These are phyloP conservation scores for Unio pictorum DNA, from an alignment of 2,888 invertebrate genomes.

Conservation along the genomic window DNA sequence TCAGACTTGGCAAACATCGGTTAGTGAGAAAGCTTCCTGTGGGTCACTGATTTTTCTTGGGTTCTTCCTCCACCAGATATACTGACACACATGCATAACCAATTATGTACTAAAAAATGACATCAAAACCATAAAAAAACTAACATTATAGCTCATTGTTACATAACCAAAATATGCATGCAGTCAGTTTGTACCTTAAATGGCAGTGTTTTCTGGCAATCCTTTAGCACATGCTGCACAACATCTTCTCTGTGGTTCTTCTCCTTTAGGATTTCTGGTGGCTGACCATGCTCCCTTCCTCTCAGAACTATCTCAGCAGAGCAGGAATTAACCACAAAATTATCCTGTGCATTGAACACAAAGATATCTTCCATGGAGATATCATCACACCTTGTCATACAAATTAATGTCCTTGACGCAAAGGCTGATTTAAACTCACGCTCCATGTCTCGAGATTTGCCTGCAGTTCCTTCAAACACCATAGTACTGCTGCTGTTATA, in stretches of 20 bases:
- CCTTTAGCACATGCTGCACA: slow-evolving; percentile 12
- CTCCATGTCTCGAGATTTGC: background rate
- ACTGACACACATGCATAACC: too few species aligned
- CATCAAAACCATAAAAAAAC: too few species aligned
- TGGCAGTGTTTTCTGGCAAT: slow-evolving; percentile 26
- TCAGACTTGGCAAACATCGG: too few species aligned
- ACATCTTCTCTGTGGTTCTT: slow-evolving; percentile 14
- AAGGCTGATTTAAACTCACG: slow-evolving; percentile 6
- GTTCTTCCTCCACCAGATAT: too few species aligned
- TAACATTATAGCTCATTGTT: too few species aligned
- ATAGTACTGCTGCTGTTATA: background rate
- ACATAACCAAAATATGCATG: too few species aligned
- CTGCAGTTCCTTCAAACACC: background rate
- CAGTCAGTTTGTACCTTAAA: slow-evolving; percentile 26
- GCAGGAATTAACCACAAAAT: slow-evolving; percentile 52
- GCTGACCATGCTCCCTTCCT: background rate
- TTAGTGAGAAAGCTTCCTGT: too few species aligned
- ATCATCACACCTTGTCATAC: slow-evolving; percentile 32
- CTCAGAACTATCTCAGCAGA: slow-evolving; percentile 23
- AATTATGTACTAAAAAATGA: too few species aligned
- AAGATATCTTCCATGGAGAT: slow-evolving; percentile 31
- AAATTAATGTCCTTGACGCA: slow-evolving; percentile 44
- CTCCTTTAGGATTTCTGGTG: background rate
- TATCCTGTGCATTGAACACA: slow-evolving; percentile 49
- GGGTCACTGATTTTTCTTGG: too few species aligned